phyloP scores from a whole-genome alignment of 2,888 invertebrate genomes.

The Agelastica alni region DNA sequence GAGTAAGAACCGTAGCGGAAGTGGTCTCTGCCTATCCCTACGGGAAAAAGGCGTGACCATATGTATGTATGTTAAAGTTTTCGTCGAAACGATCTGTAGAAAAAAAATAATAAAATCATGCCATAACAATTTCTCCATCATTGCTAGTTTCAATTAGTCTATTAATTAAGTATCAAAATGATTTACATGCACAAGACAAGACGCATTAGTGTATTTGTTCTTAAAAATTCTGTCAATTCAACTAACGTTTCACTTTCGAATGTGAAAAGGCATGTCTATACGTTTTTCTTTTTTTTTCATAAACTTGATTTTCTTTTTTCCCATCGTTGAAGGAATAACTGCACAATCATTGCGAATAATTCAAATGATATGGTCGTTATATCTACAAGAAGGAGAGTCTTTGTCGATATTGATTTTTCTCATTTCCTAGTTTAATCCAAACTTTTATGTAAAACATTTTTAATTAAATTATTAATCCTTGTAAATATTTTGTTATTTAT shows the following conservation, averaged over 20 bases:
- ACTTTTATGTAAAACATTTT: no score
- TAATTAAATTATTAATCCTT: no score
- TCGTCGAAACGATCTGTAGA: no score
- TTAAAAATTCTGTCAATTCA: conserved; percentile 25
- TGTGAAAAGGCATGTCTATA: conserved; percentile 27
- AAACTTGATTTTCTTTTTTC: neutral
- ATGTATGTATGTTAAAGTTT: no score
- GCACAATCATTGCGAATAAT: conserved; percentile 30
- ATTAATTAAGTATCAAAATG: conserved; percentile 25
- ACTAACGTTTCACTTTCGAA: conserved; percentile 35
- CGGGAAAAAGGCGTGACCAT: no score
- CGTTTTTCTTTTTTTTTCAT: neutral
- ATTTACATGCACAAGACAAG: conserved; percentile 31
- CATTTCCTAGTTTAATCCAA: no score
- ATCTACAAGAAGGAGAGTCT: no score
- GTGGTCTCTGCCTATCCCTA: no score
- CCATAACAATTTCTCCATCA: conserved; percentile 18
- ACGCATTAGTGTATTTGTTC: conserved; percentile 26
- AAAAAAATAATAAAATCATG: conserved; percentile 10
- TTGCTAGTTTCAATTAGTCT: conserved; percentile 22
- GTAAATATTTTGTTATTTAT: no score
- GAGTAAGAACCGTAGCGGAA: no score
- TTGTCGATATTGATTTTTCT: no score
- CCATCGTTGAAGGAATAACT: conserved; percentile 12
- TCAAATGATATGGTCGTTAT: no score